Evolutionary conservation across 2,888 invertebrate genomes (phyloP), one percentile per base, ranked within the genome.

Genomic region (Philopedon plagiatum): DNA sequence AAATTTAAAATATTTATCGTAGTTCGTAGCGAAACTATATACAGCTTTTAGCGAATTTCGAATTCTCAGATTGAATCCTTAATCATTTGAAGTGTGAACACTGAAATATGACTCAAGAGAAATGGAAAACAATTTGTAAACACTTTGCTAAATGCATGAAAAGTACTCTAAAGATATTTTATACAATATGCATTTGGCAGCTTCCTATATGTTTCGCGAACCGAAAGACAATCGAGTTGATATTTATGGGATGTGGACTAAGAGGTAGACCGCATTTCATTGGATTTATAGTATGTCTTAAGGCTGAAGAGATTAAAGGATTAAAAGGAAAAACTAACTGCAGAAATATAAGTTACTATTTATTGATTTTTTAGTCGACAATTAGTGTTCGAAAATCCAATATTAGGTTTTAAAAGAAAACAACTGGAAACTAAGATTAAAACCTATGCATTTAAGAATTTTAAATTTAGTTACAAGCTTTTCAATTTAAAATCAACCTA

Each of bases 81-180:
- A 9, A 51, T 60, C 60, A 51, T 66, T 46, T 51, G 23, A 51
- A 13, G 51, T 63, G 37, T 19, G 29, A 21, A 62, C 9, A 32
- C n/a, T 34, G 62, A 62, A 49, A 62, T 49, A 62, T 62, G 19
- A 32, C 34, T 18, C 18, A n/a, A n/a, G n/a, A 49, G 62, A 62
- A 49, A 62, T 62, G 46, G 62, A n/a, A 41, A 34, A 19, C 49
- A 32, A 62, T 34, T 62, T 34, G 49, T 49, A 46, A 62, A 49
- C 34, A 49, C 49, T 46, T 46, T 21, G 46, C 21, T 46, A 46
- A 46, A 23, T 19, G 23, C 21, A 23, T 21, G 11, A n/a, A n/a
- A n/a, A 46, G 46, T 46, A 46, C 21, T 21, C 21, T 9, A 46
- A 4, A 46, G 21, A 46, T 46, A 46, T 46, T 46, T 46, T 46